phyloP scores from a whole-genome alignment of 1,140 invertebrate genomes.

The Drosophila eugracilis region DNA sequence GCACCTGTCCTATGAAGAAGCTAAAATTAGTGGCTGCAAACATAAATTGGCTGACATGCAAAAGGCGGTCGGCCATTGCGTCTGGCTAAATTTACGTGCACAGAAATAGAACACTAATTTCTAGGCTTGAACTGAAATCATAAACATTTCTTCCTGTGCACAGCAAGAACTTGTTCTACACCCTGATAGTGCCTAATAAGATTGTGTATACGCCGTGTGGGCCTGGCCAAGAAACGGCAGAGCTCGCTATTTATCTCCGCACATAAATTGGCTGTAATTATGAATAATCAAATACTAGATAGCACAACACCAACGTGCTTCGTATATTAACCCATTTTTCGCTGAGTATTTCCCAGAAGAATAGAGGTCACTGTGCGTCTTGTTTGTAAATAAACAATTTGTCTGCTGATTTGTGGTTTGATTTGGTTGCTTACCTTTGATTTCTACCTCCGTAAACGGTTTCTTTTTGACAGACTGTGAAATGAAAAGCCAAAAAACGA shows the following conservation, averaged over 20 bases:
- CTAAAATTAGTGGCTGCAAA: slow-evolving; percentile 24
- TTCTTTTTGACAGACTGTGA: slow-evolving; percentile 82
- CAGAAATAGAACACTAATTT: not conserved
- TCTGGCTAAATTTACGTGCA: slow-evolving; percentile 17
- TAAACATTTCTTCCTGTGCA: not conserved
- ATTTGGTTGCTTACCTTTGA: slow-evolving; percentile 69
- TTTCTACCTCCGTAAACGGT: slow-evolving; percentile 82
- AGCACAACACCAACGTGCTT: not conserved
- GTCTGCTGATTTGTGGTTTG: slow-evolving; percentile 26
- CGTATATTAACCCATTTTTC: slow-evolving; percentile 27
- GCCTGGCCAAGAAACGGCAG: not conserved
- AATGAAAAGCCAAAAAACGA: slow-evolving; percentile 34
- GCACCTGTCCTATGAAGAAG: slow-evolving; percentile 28
- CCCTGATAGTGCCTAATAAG: not conserved
- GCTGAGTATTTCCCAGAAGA: slow-evolving; percentile 14
- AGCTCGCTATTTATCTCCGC: slow-evolving; percentile 14
- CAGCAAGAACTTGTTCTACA: not conserved
- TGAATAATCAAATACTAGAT: slow-evolving; percentile 16
- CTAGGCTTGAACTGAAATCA: not conserved
- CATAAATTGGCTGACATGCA: slow-evolving; percentile 54
- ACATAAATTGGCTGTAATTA: slow-evolving; percentile 22
- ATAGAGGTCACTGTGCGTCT: slow-evolving; percentile 36
- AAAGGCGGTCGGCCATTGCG: slow-evolving; percentile 51
- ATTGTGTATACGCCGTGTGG: slow-evolving; percentile 56
- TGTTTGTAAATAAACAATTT: slow-evolving; percentile 45